Conservation (phyloP, 2,797 vertebrate species). For the Malurus leucopterus region DNA sequence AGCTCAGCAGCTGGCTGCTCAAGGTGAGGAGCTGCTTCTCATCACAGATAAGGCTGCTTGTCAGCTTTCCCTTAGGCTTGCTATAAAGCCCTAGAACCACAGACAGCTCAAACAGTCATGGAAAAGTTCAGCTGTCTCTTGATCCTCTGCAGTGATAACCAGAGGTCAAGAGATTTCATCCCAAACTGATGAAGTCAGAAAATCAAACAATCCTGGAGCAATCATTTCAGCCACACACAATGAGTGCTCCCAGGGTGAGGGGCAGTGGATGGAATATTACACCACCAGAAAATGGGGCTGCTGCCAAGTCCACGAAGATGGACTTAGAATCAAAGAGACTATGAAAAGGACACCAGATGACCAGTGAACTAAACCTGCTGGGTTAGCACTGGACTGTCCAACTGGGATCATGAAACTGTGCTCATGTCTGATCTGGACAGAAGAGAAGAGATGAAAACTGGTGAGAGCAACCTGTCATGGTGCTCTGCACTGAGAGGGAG, state of each 20-base stretch:
- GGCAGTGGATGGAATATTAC: not conserved
- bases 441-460: not conserved
- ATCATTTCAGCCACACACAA: not conserved
- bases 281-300: not conserved
- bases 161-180: not conserved
- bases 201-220: not conserved
- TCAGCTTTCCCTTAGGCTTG: not conserved
- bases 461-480: not conserved
- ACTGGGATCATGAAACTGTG: not conserved
- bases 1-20: not conserved
- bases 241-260: not conserved
- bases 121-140: not conserved
- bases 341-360: not conserved
- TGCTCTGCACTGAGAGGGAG: not conserved
- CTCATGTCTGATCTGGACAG: not conserved
- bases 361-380: not conserved
- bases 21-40: not conserved
- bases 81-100: not conserved
- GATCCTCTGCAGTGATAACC: not conserved
- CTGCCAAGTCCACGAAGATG: not conserved
- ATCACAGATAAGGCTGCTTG: not conserved
- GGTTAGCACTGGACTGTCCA: not conserved
- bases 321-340: not conserved
- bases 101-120: not conserved
- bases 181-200: not conserved